phyloP scores from a whole-genome alignment of 2,113 vertebrate species.

The Vicugna pacos region DNA sequence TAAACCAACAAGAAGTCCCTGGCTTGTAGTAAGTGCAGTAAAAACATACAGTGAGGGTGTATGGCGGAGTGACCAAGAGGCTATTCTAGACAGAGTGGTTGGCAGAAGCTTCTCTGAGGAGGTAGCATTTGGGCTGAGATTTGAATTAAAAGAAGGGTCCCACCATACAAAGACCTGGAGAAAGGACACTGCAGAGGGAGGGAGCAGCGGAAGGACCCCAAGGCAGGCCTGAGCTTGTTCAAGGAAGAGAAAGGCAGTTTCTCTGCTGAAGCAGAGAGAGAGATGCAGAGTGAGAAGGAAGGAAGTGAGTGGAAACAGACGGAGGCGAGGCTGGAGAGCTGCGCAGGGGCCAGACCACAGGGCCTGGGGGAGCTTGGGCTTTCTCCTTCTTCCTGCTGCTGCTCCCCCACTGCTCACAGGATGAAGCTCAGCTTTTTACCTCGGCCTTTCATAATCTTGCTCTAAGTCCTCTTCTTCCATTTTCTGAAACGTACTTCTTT shows the following conservation, averaged over 20 bases:
- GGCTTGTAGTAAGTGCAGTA: background rate
- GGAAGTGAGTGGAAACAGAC: background rate
- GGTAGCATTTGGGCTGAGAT: constrained; percentile 12
- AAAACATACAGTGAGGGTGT: background rate
- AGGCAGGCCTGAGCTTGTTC: background rate
- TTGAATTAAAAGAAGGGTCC: background rate
- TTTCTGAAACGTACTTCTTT: background rate
- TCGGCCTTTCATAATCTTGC: background rate
- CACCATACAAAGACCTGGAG: background rate
- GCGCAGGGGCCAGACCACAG: background rate
- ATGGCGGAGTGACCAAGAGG: background rate
- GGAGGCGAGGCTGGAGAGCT: background rate
- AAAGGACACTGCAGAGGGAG: background rate
- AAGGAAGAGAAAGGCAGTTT: background rate
- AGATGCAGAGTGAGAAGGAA: background rate
- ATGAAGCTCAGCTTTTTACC: background rate
- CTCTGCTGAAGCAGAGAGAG: background rate
- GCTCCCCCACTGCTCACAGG: background rate
- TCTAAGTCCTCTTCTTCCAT: background rate
- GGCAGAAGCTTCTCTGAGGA: background rate
- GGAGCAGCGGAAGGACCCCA: background rate
- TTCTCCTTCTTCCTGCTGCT: background rate
- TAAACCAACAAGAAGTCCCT: background rate
- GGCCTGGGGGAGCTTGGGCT: background rate
- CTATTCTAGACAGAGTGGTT: background rate